A percentile compares a stretch with the other conserved stretches of the same genome.
These are phyloP conservation scores for Eubasilissa regina DNA, from an alignment of 1,140 invertebrate species.

Conservation along the genomic window DNA sequence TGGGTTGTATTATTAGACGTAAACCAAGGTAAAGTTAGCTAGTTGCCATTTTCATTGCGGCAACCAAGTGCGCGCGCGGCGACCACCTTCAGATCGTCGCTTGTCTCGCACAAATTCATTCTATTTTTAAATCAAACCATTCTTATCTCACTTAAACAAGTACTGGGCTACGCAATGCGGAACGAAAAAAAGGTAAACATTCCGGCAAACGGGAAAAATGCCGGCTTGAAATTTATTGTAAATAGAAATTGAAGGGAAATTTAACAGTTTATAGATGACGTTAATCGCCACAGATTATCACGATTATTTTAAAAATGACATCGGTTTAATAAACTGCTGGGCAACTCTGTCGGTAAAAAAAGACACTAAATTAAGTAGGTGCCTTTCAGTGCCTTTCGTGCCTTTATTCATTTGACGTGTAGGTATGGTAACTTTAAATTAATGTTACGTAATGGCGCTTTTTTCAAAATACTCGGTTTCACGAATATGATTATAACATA, in stretches of 20 bases:
- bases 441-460: neutral
- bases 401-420: neutral
- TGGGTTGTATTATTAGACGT: conserved; percentile 43
- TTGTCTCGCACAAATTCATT: neutral
- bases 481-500: no score
- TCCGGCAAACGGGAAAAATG: neutral
- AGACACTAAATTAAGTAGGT: neutral
- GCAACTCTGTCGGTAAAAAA: neutral
- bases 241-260: conserved; percentile 27
- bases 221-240: conserved; percentile 2
- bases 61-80: conserved; percentile 41
- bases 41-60: conserved; percentile 34
- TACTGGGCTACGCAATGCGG: neutral
- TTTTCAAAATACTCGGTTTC: neutral
- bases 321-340: neutral
- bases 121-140: conserved; percentile 46
- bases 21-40: conserved; percentile 41
- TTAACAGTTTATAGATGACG: conserved; percentile 47
- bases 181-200: conserved; percentile 1
- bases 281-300: conserved; percentile 45
- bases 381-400: no score
- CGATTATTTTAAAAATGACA: conserved; percentile 35
- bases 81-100: conserved; percentile 30
- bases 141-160: conserved; percentile 15
- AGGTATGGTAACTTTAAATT: neutral